These are phyloP conservation scores for Seriola dumerili DNA, from an alignment of 2,113 vertebrate species.

Conservation along the genomic window DNA sequence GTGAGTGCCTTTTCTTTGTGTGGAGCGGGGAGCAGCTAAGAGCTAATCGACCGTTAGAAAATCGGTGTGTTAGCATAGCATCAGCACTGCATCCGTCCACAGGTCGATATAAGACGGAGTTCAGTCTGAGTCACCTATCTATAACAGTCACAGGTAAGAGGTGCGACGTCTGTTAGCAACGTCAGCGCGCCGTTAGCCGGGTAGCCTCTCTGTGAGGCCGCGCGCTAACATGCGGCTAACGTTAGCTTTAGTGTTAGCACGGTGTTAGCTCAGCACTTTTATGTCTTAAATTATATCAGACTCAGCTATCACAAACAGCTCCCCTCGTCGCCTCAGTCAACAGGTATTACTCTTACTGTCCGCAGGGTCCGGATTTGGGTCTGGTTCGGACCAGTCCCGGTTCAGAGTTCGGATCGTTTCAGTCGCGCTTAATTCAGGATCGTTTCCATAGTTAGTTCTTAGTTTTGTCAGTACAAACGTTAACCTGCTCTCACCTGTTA, in stretches of 20 bases:
- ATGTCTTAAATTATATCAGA: neutral
- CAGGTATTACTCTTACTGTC: neutral
- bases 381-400: neutral
- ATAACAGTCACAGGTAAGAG: constrained; percentile 32
- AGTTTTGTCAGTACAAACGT: no score
- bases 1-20: constrained; percentile 43
- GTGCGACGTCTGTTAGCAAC: neutral
- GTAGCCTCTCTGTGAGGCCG: neutral
- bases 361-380: neutral
- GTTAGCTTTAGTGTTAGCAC: neutral
- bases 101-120: neutral
- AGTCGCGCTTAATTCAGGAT: neutral
- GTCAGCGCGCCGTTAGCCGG: neutral
- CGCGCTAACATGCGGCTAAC: constrained; percentile 22
- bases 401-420: neutral
- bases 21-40: neutral
- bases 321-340: neutral
- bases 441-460: neutral
- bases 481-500: no score
- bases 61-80: neutral
- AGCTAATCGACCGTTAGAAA: neutral
- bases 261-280: no score
- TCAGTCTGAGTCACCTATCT: neutral
- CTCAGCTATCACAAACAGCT: neutral
- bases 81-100: neutral